A percentile compares a stretch with the other conserved stretches of the same genome.
Conservation (phyloP, 2,113 vertebrate species). For the Sitta europaea region DNA sequence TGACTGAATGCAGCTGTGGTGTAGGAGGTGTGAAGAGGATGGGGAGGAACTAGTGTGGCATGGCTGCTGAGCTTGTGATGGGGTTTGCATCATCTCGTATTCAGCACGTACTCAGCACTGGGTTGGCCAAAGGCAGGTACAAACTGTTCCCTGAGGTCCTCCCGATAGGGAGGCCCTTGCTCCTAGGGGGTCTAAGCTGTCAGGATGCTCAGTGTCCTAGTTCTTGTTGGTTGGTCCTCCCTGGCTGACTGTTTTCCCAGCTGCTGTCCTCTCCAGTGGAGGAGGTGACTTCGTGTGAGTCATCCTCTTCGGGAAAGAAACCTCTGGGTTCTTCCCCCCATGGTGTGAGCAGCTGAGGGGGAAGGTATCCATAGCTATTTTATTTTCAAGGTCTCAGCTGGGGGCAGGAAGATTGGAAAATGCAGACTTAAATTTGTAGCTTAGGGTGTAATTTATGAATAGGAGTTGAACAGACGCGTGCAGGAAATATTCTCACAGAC, state of each 20-base stretch:
- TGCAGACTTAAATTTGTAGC: neutral
- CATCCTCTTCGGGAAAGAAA: constrained; percentile 25
- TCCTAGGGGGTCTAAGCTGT: constrained; percentile 10
- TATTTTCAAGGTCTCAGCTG: constrained; percentile 23
- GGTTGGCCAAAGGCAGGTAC: neutral
- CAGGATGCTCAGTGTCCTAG: neutral
- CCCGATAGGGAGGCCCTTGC: neutral
- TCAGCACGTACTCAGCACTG: neutral
- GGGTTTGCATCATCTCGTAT: neutral
- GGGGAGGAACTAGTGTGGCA: neutral
- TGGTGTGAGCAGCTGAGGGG: neutral
- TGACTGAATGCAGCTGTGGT: neutral
- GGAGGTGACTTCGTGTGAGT: constrained; percentile 19
- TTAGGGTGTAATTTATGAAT: neutral
- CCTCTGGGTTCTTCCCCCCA: neutral
- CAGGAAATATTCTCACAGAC: constrained; percentile 44
- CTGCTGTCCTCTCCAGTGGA: constrained; percentile 22
- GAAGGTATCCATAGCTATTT: neutral
- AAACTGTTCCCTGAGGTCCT: neutral
- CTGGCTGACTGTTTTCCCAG: constrained; percentile 38
- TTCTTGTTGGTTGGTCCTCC: neutral
- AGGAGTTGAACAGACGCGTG: neutral
- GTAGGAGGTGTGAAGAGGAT: constrained; percentile 1
- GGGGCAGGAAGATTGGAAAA: constrained; percentile 37
- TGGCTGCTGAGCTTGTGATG: neutral